Base-by-base conservation (phyloP, 2,797 vertebrate species). In the Ispidina picta region DNA sequence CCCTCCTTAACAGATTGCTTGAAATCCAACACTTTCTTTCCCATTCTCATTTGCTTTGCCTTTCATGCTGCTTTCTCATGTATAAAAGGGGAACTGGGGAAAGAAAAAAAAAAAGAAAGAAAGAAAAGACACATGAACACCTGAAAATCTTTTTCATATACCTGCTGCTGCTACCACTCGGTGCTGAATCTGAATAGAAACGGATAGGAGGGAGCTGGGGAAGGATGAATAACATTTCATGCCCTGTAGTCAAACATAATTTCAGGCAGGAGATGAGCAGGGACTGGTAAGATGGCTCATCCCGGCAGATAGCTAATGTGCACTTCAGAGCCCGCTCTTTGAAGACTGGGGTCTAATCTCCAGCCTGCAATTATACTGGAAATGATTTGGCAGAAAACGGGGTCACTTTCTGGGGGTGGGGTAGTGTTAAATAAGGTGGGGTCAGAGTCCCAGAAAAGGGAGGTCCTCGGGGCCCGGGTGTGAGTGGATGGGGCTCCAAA, bases 61-160 rank as follows among this genome's bases (percentile, higher is more conserved):
- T 96, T 97, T 96, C 95, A 92, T 73, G 81, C 88, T 63, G 86
- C 89, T 95, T 91, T 96, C 92, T 94, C 80, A 44, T 52, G 65
- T 65, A 85, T 86, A 89, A 95, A 95, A 93, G 83, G 92, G 55
- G 64, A 94, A 90, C 46, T 0, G 4, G 62, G 58, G n/a, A 13
- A 51, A 51, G 29, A 17, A 46, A 74, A 78, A 86, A 39, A 84
- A 13, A 55, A 87, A 84, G 22, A 49, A 25, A 76, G 18, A 54
- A 88, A 87, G 64, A 88, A 91, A 94, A 92, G 86, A 39, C 54
- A 74, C 51, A 35, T 0, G 73, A 89, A 90, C 60, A 74, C 92
- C 96, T 92, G 94, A 94, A 90, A 92, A 86, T 70, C 87, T 93
- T 90, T 89, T 92, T 90, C 70, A 71, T 93, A 62, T 89, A 96